Percentiles rank a stretch among this genome's conserved stretches.
These are phyloP conservation scores for Coreoperca whiteheadi DNA, from an alignment of 2,113 vertebrate genomes.

Conservation along the genomic window DNA sequence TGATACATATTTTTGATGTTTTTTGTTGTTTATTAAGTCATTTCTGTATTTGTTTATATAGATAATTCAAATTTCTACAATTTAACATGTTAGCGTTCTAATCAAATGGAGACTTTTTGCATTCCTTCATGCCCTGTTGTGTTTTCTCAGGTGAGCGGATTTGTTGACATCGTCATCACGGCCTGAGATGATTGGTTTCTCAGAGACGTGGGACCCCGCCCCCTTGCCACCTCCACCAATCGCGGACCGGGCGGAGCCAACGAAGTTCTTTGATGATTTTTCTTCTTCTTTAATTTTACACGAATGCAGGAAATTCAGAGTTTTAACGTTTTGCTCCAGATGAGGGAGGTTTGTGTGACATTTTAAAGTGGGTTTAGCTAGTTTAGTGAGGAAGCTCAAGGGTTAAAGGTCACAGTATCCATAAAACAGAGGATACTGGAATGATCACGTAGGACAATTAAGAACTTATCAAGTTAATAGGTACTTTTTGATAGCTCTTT, in stretches of 20 bases:
- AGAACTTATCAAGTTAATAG: too few species aligned
- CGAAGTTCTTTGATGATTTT: neutral
- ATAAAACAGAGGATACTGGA: too few species aligned
- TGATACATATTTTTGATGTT: too few species aligned
- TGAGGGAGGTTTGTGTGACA: neutral
- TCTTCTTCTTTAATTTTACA: neutral
- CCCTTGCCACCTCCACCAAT: neutral
- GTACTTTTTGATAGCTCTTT: too few species aligned
- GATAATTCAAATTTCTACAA: too few species aligned
- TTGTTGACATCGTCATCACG: fast-evolving
- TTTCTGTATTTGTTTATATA: too few species aligned
- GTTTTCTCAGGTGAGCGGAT: constrained; percentile 15
- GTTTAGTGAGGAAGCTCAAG: neutral
- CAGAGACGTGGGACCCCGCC: neutral
- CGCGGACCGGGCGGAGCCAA: constrained; percentile 13
- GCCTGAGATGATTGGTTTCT: constrained; percentile 13
- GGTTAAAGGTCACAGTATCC: neutral
- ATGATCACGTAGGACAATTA: too few species aligned
- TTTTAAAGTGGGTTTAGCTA: neutral
- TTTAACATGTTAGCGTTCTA: neutral
- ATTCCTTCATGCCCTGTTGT: neutral
- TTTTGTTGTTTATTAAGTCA: too few species aligned
- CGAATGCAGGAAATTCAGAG: neutral
- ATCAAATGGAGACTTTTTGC: too few species aligned
- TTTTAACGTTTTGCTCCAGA: neutral